Percentiles rank a stretch among this genome's conserved stretches.
Evolutionary conservation across 2,797 vertebrate species (phyloP).

Genomic region (Bufotes viridis): DNA sequence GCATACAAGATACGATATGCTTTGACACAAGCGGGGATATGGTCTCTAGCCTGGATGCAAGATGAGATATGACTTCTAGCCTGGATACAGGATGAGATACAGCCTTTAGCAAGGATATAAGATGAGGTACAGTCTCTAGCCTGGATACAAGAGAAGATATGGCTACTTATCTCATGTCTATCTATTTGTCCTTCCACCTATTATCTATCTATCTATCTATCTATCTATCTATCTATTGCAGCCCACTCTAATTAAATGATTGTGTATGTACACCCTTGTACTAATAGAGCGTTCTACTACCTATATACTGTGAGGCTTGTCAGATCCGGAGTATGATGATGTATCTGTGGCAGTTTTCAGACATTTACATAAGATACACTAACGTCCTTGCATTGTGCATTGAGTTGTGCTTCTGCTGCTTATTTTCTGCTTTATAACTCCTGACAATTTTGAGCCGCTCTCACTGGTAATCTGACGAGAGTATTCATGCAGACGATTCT

Average conservation of each 20-base stretch:
- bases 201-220: background rate
- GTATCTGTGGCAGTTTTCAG: background rate
- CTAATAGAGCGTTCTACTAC: background rate
- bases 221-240: background rate
- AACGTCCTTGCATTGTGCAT: background rate
- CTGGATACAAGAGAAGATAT: too few species aligned
- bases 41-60: too few species aligned
- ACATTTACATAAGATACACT: background rate
- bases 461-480: slow-evolving; percentile 18
- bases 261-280: background rate
- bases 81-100: too few species aligned
- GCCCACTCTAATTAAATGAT: background rate
- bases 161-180: background rate
- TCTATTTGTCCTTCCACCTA: background rate
- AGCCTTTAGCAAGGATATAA: too few species aligned
- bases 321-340: background rate
- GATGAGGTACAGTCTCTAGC: too few species aligned
- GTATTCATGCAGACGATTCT: slow-evolving; percentile 38
- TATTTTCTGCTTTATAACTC: slow-evolving; percentile 28
- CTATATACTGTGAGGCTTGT: background rate
- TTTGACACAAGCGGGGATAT: too few species aligned
- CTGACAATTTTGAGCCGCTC: slow-evolving; percentile 16
- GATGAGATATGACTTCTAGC: too few species aligned
- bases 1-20: too few species aligned
- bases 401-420: slow-evolving; percentile 10